Evolutionary conservation across 2,113 vertebrate species (phyloP).

Genomic region (Thunnus maccoyii): DNA sequence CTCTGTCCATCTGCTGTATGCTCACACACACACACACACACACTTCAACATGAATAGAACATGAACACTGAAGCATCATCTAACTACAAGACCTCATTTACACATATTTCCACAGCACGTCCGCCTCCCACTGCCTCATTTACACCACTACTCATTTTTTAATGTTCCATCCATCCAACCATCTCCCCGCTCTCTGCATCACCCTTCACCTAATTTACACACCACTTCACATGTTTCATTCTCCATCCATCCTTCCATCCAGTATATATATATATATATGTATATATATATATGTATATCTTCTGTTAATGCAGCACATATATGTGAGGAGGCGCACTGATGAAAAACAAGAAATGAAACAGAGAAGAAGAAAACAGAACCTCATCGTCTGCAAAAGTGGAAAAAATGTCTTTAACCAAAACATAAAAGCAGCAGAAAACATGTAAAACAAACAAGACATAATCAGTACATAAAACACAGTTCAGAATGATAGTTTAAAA

Average conservation of each 20-base stretch:
- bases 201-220: constrained; percentile 4
- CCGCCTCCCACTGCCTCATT: constrained; percentile 33
- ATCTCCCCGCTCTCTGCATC: background rate
- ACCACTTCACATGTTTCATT: background rate
- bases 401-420: background rate
- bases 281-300: too few species aligned
- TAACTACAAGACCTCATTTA: constrained; percentile 26
- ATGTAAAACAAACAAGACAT: too few species aligned
- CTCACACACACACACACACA: background rate
- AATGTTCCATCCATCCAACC: background rate
- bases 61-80: constrained; percentile 29
- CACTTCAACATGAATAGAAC: constrained; percentile 44
- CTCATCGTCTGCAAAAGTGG: background rate
- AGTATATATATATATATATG: too few species aligned
- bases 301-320: background rate
- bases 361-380: background rate
- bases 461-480: too few species aligned
- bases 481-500: too few species aligned
- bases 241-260: background rate
- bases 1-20: background rate
- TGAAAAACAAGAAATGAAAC: background rate
- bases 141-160: constrained; percentile 32
- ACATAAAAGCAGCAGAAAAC: background rate
- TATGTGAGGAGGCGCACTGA: background rate
- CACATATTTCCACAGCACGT: background rate